A percentile compares a stretch with the other conserved stretches of the same genome.
phyloP scores from a whole-genome alignment of 2,113 vertebrate species.

The Xiphophorus maculatus region DNA sequence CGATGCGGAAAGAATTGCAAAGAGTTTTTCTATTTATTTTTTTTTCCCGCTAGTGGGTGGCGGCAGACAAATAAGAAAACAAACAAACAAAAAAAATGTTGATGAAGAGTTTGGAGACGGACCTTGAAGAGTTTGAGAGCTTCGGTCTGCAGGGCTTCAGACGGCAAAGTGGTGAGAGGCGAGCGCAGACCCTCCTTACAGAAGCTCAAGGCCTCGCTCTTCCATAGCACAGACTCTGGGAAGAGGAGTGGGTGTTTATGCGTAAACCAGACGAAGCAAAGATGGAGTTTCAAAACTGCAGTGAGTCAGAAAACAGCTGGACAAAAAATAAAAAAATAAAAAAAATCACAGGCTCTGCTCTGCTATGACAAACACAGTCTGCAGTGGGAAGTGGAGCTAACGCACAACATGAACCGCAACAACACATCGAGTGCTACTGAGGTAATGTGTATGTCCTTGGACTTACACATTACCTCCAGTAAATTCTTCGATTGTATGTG shows the following conservation, averaged over 20 bases:
- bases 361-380: slow-evolving; percentile 64
- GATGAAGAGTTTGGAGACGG: slow-evolving; percentile 22
- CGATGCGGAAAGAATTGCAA: not conserved
- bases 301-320: slow-evolving; percentile 58
- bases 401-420: slow-evolving; percentile 50
- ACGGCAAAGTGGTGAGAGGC: slow-evolving; percentile 88
- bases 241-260: slow-evolving; percentile 11
- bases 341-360: slow-evolving; percentile 11
- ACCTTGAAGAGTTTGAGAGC: slow-evolving; percentile 93
- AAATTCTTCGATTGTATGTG: too few species aligned
- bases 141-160: slow-evolving; percentile 90
- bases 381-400: slow-evolving; percentile 42
- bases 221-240: slow-evolving; percentile 87
- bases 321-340: slow-evolving; percentile 7
- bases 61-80: not conserved
- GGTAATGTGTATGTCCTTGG: not conserved
- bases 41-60: too few species aligned
- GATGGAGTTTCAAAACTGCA: slow-evolving; percentile 63
- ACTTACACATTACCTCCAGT: not conserved
- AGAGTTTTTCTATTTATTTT: not conserved
- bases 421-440: slow-evolving; percentile 10
- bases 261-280: slow-evolving; percentile 13
- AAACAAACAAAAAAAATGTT: not conserved
- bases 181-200: slow-evolving; percentile 85
- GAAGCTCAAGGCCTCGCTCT: slow-evolving; percentile 84